Evolutionary conservation across 2,797 vertebrate species (phyloP).

Genomic region (Hydrophis major): DNA sequence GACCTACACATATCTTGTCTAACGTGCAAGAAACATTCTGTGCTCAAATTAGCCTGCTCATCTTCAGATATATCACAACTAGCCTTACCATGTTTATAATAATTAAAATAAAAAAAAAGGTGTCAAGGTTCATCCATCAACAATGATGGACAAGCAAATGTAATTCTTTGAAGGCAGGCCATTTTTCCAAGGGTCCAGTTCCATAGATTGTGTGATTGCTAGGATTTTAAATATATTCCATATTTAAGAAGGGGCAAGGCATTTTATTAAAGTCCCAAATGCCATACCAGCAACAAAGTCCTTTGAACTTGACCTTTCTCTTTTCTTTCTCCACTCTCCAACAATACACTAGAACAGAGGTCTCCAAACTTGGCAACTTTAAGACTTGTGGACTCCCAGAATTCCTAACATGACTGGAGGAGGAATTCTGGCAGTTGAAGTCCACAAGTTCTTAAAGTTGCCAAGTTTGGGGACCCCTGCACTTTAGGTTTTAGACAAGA

Average conservation of each 20-base stretch:
- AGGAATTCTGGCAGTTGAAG: too few species aligned
- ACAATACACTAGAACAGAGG: not conserved
- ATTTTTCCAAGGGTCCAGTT: not conserved
- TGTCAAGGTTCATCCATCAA: not conserved
- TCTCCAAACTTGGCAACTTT: too few species aligned
- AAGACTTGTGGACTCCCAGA: too few species aligned
- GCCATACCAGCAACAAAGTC: not conserved
- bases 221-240: not conserved
- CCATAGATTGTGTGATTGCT: not conserved
- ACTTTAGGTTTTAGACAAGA: not conserved
- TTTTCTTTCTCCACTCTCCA: not conserved
- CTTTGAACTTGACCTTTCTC: not conserved
- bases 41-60: not conserved
- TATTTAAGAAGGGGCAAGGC: not conserved
- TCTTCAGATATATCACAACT: not conserved
- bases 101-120: not conserved
- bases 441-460: too few species aligned
- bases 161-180: not conserved
- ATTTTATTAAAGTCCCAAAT: not conserved
- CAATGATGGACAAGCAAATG: not conserved
- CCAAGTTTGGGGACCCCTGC: too few species aligned
- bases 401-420: too few species aligned
- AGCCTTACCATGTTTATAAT: not conserved
- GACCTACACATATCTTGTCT: not conserved
- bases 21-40: not conserved